Evolutionary conservation across 2,113 vertebrate species (phyloP).

Genomic region (Oryzias javanicus): DNA sequence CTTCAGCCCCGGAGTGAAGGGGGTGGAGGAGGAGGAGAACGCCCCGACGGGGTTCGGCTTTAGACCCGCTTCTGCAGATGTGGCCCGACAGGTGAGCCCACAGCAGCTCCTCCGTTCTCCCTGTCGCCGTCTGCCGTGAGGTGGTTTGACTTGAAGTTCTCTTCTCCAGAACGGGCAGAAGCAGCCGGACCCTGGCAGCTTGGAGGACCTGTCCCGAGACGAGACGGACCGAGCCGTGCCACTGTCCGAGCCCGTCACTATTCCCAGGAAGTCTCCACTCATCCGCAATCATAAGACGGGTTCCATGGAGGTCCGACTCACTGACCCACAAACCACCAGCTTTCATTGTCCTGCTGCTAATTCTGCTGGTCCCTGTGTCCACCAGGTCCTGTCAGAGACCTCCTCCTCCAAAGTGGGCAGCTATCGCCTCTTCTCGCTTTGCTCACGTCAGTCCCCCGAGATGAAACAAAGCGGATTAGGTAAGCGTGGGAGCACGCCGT

Average conservation of each 20-base stretch:
- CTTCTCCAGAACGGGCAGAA: conserved; percentile 84
- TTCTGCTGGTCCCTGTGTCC: background rate
- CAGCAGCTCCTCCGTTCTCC: too few species aligned
- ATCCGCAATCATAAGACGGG: conserved; percentile 91
- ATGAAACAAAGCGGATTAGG: conserved; percentile 98
- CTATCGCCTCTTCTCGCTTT: conserved; percentile 93
- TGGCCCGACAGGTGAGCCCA: conserved; percentile 55
- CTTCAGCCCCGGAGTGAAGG: conserved; percentile 96
- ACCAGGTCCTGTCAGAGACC: conserved; percentile 93
- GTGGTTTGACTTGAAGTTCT: background rate
- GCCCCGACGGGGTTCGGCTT: conserved; percentile 92
- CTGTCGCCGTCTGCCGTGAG: too few species aligned
- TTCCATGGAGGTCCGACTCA: conserved; percentile 90
- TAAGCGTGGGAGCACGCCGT: conserved; percentile 67
- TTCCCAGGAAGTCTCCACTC: conserved; percentile 86
- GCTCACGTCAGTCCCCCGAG: conserved; percentile 90
- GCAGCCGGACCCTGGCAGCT: conserved; percentile 86
- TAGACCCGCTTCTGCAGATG: conserved; percentile 93
- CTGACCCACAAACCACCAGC: background rate
- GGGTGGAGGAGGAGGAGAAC: conserved; percentile 89
- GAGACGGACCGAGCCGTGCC: conserved; percentile 81
- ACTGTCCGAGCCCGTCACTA: conserved; percentile 78
- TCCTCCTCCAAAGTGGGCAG: conserved; percentile 86
- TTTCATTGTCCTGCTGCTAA: background rate
- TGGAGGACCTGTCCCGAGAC: conserved; percentile 84